Conservation (phyloP, 2,797 vertebrate genomes). For the Thalassophryne amazonica region DNA sequence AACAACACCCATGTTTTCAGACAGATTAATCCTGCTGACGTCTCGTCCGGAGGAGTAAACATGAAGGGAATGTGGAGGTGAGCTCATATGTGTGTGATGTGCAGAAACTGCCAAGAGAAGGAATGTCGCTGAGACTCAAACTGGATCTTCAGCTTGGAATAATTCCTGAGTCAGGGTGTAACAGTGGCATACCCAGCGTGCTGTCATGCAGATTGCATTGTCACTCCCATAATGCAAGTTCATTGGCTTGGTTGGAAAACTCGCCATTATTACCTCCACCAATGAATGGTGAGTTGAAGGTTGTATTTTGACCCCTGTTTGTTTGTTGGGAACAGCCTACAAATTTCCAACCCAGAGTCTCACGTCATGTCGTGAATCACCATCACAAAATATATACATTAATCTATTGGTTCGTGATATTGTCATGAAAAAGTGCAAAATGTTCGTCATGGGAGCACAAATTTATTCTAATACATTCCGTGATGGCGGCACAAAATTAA, state of each 20-base stretch:
- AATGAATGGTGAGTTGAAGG: slow-evolving; percentile 28
- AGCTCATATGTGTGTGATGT: slow-evolving; percentile 10
- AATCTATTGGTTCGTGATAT: too few species aligned
- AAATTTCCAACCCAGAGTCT: too few species aligned
- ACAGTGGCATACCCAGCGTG: slow-evolving; percentile 1
- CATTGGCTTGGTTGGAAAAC: not conserved
- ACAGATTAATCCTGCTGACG: slow-evolving; percentile 30
- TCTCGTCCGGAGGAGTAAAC: slow-evolving; percentile 14
- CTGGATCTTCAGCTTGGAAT: slow-evolving; percentile 17
- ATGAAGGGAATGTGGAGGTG: slow-evolving; percentile 28
- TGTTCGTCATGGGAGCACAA: too few species aligned
- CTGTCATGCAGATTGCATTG: not conserved
- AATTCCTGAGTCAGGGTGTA: slow-evolving; percentile 23
- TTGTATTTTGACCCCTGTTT: too few species aligned
- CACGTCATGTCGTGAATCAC: too few species aligned
- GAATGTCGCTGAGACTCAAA: slow-evolving; percentile 18
- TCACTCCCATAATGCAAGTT: slow-evolving; percentile 9
- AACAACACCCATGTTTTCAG: slow-evolving; percentile 15
- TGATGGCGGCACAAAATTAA: too few species aligned
- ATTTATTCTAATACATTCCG: too few species aligned
- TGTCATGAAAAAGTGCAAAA: too few species aligned
- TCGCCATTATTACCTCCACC: slow-evolving; percentile 11
- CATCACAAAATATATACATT: too few species aligned
- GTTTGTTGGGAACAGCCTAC: too few species aligned
- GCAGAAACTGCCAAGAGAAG: slow-evolving; percentile 24